Evolutionary conservation across 2,113 vertebrate genomes (phyloP), one percentile per base, ranked within the genome.

Genomic region (Perca schrenkii): DNA sequence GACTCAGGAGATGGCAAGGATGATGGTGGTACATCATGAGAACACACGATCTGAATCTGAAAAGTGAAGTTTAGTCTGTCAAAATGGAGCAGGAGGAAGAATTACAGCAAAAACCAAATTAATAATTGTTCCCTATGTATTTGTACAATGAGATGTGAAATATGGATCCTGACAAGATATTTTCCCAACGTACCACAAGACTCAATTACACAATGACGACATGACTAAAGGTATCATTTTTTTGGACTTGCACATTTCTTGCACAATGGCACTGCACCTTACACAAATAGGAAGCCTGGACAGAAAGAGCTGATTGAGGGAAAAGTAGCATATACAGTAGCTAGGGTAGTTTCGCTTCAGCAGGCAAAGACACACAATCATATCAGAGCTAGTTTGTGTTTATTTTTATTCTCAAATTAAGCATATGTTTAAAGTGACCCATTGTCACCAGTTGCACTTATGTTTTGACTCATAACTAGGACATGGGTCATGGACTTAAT

Each of bases 11-110:
- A 49, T 11, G 17, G 56, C 3, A 25, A 52, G 22, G 67, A 84
- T 74, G 79, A 70, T 74, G 68, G 15, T 76, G 67, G 1, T 73
- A 49, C 58, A 67, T 57, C 15, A 57, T 57, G 63, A 47, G 46
- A 52, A 76, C 11, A 28, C 54, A 43, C 11, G 5, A 74, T 79
- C 16, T 46, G 11, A 61, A 80, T 61, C 17, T 28, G 10, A 84
- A 58, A 57, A 53, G 31, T 58, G 22, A 58, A 49, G 28, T 60
- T 53, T 25, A 77, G 46, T 79, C 50, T 77, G 50, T 25, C 52
- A 60, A 53, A 79, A 81, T 8, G n/a, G 72, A 78, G 50, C 58
- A 80, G 21, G 47, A 31, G n/a, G 10, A 63, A 3, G 15, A 34
- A 54, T 69, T 0, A 49, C 3, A 43, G 43, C 46, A 71, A 65